Percentiles rank a stretch among this genome's conserved stretches.
Evolutionary conservation across 1,140 invertebrate species (phyloP).

Genomic region (Ostrea denselamellosa): DNA sequence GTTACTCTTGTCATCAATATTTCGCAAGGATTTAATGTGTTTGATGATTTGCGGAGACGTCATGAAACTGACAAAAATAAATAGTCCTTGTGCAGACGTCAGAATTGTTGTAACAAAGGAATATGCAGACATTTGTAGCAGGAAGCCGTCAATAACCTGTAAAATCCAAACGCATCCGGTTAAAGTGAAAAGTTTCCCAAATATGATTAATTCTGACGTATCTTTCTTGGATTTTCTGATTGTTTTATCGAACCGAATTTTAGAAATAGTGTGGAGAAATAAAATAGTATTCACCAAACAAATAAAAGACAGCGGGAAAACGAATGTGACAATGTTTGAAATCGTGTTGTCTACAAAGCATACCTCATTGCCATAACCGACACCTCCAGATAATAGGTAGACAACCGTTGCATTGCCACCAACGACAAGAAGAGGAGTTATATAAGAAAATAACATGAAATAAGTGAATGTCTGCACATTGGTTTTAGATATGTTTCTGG

Average conservation of each 20-base stretch:
- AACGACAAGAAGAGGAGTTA: neutral
- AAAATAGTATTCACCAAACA: slow-evolving; percentile 46
- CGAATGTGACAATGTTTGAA: slow-evolving; percentile 26
- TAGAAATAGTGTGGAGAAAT: slow-evolving; percentile 21
- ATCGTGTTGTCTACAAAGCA: slow-evolving; percentile 43
- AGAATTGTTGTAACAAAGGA: slow-evolving; percentile 43
- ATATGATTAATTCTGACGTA: slow-evolving; percentile 33
- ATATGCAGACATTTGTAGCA: slow-evolving; percentile 7
- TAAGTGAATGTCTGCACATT: neutral
- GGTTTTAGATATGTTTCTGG: neutral
- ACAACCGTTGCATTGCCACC: neutral
- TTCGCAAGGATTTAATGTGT: neutral
- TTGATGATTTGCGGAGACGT: neutral
- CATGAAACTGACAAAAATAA: slow-evolving; percentile 50
- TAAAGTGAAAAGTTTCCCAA: slow-evolving; percentile 44
- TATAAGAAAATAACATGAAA: neutral
- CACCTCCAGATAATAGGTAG: neutral
- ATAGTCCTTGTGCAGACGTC: slow-evolving; percentile 48
- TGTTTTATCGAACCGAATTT: slow-evolving; percentile 26
- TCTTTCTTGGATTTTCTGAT: neutral
- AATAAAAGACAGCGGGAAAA: slow-evolving; percentile 35
- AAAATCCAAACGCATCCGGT: slow-evolving; percentile 48
- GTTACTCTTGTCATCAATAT: no score
- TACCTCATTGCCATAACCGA: neutral
- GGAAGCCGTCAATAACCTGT: slow-evolving; percentile 43